These are phyloP conservation scores for Isoperla grammatica DNA, from an alignment of 2,888 invertebrate species.

Conservation along the genomic window DNA sequence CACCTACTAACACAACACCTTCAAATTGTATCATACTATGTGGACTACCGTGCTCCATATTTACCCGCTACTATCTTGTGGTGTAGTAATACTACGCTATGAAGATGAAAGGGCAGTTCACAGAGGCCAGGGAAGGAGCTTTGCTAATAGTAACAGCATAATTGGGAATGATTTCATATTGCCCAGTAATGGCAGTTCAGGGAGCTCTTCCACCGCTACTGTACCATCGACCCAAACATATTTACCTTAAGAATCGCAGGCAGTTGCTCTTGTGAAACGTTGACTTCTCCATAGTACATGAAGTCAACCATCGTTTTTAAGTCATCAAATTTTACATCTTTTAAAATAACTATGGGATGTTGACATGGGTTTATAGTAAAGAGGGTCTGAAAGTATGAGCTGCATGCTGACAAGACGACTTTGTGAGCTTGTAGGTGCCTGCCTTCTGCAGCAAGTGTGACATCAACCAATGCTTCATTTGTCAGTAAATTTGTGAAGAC, in stretches of 20 bases:
- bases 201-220: no score
- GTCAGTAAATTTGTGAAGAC: conserved; percentile 79
- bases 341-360: conserved; percentile 84
- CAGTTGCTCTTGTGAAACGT: conserved; percentile 82
- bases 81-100: no score
- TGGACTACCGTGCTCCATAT: no score
- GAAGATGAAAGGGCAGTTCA: no score
- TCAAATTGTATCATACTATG: no score
- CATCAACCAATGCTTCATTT: conserved; percentile 81
- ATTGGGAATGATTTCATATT: no score
- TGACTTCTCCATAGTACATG: conserved; percentile 90
- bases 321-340: conserved; percentile 81
- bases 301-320: conserved; percentile 85
- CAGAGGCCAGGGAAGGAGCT: no score
- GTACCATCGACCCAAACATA: no score
- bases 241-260: conserved; percentile 54
- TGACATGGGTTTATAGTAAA: conserved; percentile 83
- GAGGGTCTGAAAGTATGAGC: conserved; percentile 85
- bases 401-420: conserved; percentile 84
- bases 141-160: no score
- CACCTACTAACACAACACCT: no score
- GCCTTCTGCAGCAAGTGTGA: conserved; percentile 87
- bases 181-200: no score
- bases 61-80: no score
- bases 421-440: conserved; percentile 83